These are phyloP conservation scores for Tolypeutes matacus DNA, from an alignment of 2,797 vertebrate species.

Conservation along the genomic window DNA sequence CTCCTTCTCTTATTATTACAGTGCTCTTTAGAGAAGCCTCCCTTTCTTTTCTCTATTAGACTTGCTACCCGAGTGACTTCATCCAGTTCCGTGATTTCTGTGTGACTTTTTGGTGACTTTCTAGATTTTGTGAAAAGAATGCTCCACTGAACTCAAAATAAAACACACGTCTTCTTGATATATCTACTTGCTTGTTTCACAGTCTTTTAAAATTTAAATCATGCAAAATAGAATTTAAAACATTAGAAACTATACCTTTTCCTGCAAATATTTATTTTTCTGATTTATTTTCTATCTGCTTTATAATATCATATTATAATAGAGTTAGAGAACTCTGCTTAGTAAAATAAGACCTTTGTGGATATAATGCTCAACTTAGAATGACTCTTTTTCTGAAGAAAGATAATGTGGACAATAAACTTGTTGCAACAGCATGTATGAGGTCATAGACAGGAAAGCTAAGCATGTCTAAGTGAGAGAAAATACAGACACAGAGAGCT, in stretches of 20 bases:
- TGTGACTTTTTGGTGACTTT: not conserved
- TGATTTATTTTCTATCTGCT: not conserved
- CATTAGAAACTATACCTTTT: not conserved
- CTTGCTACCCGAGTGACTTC: not conserved
- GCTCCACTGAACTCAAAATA: not conserved
- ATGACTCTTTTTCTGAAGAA: not conserved
- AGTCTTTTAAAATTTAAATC: constrained; percentile 36
- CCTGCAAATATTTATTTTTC: not conserved
- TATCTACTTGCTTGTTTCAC: constrained; percentile 14
- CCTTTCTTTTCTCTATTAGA: not conserved
- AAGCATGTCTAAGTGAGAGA: not conserved
- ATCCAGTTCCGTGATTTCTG: constrained; percentile 6
- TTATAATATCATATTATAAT: not conserved
- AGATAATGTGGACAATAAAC: not conserved
- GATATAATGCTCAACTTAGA: not conserved
- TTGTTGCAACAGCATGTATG: not conserved
- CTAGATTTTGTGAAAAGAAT: not conserved
- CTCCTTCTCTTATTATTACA: not conserved
- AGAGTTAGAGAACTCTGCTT: not conserved
- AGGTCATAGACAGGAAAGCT: not conserved
- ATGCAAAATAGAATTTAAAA: constrained; percentile 2
- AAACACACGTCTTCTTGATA: not conserved
- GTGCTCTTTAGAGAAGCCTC: not conserved
- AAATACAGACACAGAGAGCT: not conserved
- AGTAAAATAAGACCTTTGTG: not conserved